Base-by-base conservation (phyloP, 2,113 vertebrate genomes). In the Xiphophorus maculatus region DNA sequence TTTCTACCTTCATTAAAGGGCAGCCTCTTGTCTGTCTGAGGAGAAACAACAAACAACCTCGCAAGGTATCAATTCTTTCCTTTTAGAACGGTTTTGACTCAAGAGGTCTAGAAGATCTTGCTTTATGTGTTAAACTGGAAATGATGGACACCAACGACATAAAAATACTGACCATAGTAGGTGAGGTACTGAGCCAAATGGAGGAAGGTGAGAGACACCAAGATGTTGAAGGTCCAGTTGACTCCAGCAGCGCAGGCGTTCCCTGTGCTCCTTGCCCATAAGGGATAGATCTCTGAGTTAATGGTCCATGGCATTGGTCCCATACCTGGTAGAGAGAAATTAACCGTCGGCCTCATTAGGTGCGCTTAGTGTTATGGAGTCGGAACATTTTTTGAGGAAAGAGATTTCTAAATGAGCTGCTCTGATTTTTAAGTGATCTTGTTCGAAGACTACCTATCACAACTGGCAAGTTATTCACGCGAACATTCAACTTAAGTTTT, bases 301-400 rank as follows among this genome's bases (percentile, higher is more conserved):
- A 99, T 94, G 0, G 98, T 99, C 97, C 98, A 99, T 8, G 98
- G 98, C 98, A 99, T 99, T 0, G 98, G 96, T 76, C 98, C 97
- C 97, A 99, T 97, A 76, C 98, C 98, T 96, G 85, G 60, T 15
- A 75, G 29, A 68, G 1, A 62, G 15, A 76, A 61, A 51, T 30
- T 9, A 44, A 27, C 44, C 44, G 4, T 48, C 44, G 22, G 44
- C 25, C 25, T 58, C 25, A 1, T n/a, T n/a, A 3, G 22, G 22
- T n/a, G 48, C 8, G 17, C 2, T 58, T 58, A 22, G 25, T 58
- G 17, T 48, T 48, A 48, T 7, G 17, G 44, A 48, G 44, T 19
- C 44, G 7, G 14, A 48, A 48, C 1, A 48, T 48, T 17, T 37
- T 48, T 48, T 48, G 44, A 17, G 17, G 17, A 48, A 19, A 48